Conservation (phyloP, 1,140 invertebrate species). For the Drosophila kurseongensis region DNA sequence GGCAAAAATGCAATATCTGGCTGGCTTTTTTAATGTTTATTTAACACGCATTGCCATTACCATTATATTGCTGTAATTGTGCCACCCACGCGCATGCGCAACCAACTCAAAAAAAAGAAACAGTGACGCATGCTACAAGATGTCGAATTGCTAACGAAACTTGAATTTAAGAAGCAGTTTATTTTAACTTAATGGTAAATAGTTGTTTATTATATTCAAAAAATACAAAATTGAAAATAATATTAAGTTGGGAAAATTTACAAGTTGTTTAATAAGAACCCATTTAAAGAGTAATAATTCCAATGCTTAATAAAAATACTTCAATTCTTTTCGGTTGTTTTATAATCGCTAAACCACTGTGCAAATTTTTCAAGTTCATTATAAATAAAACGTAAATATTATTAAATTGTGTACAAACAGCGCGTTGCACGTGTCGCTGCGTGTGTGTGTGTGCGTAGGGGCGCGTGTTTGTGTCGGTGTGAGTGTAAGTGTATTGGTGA, state of each 20-base stretch:
- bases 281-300: no score
- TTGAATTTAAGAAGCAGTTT: no score
- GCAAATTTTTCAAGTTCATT: constrained; percentile 74
- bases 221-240: no score
- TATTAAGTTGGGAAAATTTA: no score
- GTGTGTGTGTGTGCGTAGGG: constrained; percentile 21
- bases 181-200: neutral
- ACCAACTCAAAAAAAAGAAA: neutral
- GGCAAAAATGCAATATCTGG: constrained; percentile 56
- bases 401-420: constrained; percentile 77
- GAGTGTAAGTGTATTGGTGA: constrained; percentile 29
- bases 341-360: constrained; percentile 37
- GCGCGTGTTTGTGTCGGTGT: constrained; percentile 50
- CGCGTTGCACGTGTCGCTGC: constrained; percentile 45
- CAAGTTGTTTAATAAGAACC: no score
- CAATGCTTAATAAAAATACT: no score
- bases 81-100: constrained; percentile 40
- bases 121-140: constrained; percentile 17
- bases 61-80: constrained; percentile 34
- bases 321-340: neutral
- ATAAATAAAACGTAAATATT: constrained; percentile 81
- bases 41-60: constrained; percentile 75
- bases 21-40: constrained; percentile 71
- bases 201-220: no score
- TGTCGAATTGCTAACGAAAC: neutral